phyloP scores from a whole-genome alignment of 2,888 invertebrate genomes.

The Machimus atricapillus region DNA sequence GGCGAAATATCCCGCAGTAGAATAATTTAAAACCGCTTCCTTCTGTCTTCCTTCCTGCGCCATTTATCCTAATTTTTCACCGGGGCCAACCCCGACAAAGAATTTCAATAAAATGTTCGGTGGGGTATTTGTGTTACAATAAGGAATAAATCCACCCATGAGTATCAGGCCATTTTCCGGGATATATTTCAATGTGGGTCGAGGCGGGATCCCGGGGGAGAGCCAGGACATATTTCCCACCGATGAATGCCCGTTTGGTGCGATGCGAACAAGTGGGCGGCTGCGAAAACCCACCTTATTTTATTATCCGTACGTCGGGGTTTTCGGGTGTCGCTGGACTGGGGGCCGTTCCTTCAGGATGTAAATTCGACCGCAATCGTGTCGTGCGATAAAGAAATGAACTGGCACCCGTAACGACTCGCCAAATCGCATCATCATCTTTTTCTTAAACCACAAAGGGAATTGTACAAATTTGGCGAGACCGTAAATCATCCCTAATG shows the following conservation, averaged over 20 bases:
- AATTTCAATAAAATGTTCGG: conserved; percentile 4
- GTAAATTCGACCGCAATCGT: background rate
- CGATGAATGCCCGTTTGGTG: background rate
- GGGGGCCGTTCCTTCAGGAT: background rate
- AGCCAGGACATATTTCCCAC: background rate
- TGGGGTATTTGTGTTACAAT: background rate
- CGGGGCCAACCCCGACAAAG: background rate
- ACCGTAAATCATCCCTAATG: conserved; percentile 34
- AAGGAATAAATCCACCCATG: conserved; percentile 25
- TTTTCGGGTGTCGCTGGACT: background rate
- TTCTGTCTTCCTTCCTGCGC: background rate
- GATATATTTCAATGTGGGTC: conserved; percentile 14
- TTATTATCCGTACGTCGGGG: background rate
- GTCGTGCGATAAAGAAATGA: background rate
- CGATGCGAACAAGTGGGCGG: conserved; percentile 6
- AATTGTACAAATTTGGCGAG: conserved; percentile 22
- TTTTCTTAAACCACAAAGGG: conserved; percentile 30
- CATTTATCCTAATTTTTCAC: background rate
- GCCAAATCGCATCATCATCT: conserved; percentile 20
- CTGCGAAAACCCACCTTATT: background rate
- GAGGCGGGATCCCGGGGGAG: background rate
- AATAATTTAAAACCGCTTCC: background rate
- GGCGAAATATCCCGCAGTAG: background rate
- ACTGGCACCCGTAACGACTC: background rate
- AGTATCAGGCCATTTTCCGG: background rate